A percentile compares a stretch with the other conserved stretches of the same genome.
Conservation (phyloP, 2,888 invertebrate species). For the Heterodera filipjevi region DNA sequence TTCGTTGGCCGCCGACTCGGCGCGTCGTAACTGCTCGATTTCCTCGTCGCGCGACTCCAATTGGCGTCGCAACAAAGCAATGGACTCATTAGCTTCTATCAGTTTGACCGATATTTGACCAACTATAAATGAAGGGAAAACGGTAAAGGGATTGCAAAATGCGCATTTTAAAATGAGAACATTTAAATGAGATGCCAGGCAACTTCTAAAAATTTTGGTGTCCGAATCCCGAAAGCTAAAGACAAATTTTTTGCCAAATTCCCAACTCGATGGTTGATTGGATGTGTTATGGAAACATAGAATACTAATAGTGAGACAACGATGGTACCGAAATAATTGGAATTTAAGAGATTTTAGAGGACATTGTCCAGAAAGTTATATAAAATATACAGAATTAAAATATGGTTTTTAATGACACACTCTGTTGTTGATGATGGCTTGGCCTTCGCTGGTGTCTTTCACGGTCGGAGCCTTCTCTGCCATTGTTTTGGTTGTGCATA, state of each 20-base stretch:
- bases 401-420: neutral
- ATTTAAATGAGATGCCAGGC: no score
- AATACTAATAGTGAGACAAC: no score
- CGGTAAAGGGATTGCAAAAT: no score
- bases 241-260: no score
- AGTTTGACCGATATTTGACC: slow-evolving; percentile 24
- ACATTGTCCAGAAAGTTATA: no score
- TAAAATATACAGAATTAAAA: neutral
- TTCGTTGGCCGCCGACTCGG: slow-evolving; percentile 16
- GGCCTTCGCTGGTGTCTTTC: neutral
- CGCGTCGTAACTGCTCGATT: slow-evolving; percentile 28
- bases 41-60: slow-evolving; percentile 23
- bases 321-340: no score
- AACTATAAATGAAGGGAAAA: slow-evolving; percentile 13
- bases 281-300: no score
- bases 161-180: no score
- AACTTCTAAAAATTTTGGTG: no score
- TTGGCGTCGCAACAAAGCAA: slow-evolving; percentile 14
- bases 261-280: no score
- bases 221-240: no score
- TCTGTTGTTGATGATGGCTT: slow-evolving; percentile 10
- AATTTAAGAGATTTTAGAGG: no score
- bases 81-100: slow-evolving; percentile 32
- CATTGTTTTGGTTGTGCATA: slow-evolving; percentile 1
- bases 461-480: neutral